Evolutionary conservation across 1,140 invertebrate species (phyloP).

Genomic region (Lanistes nyassanus): DNA sequence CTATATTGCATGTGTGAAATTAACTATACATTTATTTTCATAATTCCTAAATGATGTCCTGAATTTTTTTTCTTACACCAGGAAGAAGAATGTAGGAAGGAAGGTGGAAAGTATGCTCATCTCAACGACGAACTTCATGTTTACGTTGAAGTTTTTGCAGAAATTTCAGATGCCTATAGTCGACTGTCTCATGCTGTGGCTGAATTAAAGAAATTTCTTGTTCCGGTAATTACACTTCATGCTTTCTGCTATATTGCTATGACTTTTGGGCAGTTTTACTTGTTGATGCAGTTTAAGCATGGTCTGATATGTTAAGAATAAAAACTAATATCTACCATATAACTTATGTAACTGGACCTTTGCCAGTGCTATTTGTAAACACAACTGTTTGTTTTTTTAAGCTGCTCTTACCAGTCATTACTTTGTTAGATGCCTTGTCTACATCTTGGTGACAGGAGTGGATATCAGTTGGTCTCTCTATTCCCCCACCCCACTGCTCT

Average conservation of each 20-base stretch:
- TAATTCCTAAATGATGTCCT: too few relatives aligned
- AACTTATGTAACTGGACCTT: too few relatives aligned
- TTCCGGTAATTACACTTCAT: conserved; percentile 67
- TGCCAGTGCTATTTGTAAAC: neutral
- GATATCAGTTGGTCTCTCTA: too few relatives aligned
- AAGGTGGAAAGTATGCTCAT: conserved; percentile 92
- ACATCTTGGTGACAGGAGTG: too few relatives aligned
- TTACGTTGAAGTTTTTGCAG: conserved; percentile 88
- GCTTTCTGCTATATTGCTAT: conserved; percentile 15
- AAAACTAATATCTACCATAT: neutral
- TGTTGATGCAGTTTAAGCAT: neutral
- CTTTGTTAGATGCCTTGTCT: too few relatives aligned
- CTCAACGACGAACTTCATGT: conserved; percentile 93
- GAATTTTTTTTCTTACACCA: conserved; percentile 63
- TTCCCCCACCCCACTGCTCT: too few relatives aligned
- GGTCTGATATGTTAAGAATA: neutral
- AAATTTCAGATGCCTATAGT: conserved; percentile 90
- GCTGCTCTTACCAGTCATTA: too few relatives aligned
- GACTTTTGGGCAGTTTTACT: neutral
- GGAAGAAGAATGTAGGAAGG: conserved; percentile 88
- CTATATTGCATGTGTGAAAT: too few relatives aligned
- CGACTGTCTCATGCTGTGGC: conserved; percentile 88
- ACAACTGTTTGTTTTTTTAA: neutral
- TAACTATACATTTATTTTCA: too few relatives aligned
- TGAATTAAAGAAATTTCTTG: conserved; percentile 74